These are phyloP conservation scores for Eupithecia subfuscata DNA, from an alignment of 2,888 invertebrate species.

Conservation along the genomic window DNA sequence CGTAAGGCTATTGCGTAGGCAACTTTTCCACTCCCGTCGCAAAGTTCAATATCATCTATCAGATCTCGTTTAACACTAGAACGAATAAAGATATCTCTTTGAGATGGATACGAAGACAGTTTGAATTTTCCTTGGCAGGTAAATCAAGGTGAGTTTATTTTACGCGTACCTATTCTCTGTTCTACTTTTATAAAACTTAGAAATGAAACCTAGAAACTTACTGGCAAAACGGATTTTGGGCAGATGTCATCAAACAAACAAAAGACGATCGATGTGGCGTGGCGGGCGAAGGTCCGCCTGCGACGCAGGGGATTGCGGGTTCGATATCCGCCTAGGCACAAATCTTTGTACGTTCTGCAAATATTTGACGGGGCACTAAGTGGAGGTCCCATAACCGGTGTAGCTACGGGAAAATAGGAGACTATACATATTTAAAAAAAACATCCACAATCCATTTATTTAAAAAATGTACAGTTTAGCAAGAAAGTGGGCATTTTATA, in stretches of 20 bases:
- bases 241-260: background rate
- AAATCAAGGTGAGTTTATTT: constrained; percentile 14
- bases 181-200: background rate
- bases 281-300: no score
- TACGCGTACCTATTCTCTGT: background rate
- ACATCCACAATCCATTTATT: no score
- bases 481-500: no score
- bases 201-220: background rate
- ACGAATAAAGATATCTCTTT: constrained; percentile 56
- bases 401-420: no score
- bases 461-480: no score
- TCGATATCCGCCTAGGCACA: no score
- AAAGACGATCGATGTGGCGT: no score
- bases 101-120: constrained; percentile 47
- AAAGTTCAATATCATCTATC: constrained; percentile 65
- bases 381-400: no score
- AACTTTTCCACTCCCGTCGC: constrained; percentile 24
- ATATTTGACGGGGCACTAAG: no score
- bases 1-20: constrained; percentile 25
- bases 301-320: no score
- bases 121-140: constrained; percentile 43
- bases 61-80: constrained; percentile 63
- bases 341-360: no score
- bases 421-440: no score
- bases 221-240: background rate